phyloP scores from a whole-genome alignment of 2,797 vertebrate genomes.

The Cyclura pinguis region DNA sequence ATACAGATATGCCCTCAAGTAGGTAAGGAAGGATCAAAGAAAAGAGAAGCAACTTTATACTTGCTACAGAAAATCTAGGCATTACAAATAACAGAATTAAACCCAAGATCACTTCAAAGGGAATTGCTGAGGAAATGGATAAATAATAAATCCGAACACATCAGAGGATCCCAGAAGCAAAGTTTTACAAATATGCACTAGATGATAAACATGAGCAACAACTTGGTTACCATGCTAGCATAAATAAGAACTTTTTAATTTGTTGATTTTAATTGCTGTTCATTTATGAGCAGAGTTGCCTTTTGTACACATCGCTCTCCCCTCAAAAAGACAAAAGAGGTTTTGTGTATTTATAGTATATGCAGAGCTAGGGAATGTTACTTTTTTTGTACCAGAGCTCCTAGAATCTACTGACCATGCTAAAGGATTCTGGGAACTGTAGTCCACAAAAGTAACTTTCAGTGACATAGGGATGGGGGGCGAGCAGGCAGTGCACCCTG shows the following conservation, averaged over 20 bases:
- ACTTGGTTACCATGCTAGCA: constrained; percentile 51
- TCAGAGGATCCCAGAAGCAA: constrained; percentile 52
- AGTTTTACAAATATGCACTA: constrained; percentile 52
- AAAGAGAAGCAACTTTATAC: constrained; percentile 53
- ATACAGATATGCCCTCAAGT: neutral
- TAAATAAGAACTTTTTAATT: constrained; percentile 41
- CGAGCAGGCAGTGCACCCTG: too few relatives aligned
- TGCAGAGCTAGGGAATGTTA: too few relatives aligned
- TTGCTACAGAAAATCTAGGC: constrained; percentile 45
- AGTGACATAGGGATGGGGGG: too few relatives aligned
- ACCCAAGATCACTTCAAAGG: constrained; percentile 68
- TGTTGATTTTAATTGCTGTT: constrained; percentile 26
- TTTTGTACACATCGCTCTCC: neutral
- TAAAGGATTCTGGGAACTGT: too few relatives aligned
- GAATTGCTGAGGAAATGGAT: constrained; percentile 62
- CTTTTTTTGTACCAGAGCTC: too few relatives aligned
- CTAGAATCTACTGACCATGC: too few relatives aligned
- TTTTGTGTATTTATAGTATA: too few relatives aligned
- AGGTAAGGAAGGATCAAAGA: constrained; percentile 58
- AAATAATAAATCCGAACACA: constrained; percentile 61
- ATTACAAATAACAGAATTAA: constrained; percentile 57
- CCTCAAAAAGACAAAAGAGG: neutral
- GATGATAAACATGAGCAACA: constrained; percentile 53
- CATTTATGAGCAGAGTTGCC: neutral
- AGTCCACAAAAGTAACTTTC: too few relatives aligned